Base-by-base conservation (phyloP, 2,888 invertebrate species). In the Zygaena filipendulae region DNA sequence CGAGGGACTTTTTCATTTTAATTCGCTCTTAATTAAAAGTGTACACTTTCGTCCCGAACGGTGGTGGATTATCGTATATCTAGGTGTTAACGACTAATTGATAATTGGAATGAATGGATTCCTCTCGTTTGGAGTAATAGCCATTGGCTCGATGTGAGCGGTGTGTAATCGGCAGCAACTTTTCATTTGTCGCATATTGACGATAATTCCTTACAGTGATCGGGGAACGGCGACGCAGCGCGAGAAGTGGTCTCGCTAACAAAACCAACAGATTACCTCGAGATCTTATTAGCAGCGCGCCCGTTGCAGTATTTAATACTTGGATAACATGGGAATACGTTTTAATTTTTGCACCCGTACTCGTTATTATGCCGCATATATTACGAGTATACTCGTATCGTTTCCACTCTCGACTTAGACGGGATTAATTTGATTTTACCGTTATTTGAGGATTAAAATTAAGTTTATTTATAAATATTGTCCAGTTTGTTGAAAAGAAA, bases 71-170 rank as follows among this genome's bases (percentile, higher is more conserved):
- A 71, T 71, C 69, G 51, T 35, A 39, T 43, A 51, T 56, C 55
- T 61, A 64, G 66, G 70, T 67, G 74, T 69, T 64, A 56, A 63
- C 53, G 52, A 59, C 69, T 70, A 69, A 75, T 69, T 72, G 69
- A 69, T 71, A 64, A 64, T 64, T 53, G 55, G 56, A 48, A 52
- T 52, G 43, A 68, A 71, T 69, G 59, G 45, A 55, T 50, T 53
- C 49, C 53, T 58, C 56, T 54, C 48, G 41, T 39, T 35, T 39
- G 42, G 49, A 53, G 59, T 64, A 68, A 64, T 63, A 68, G 63
- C 56, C 43, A 39, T 39, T 47, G 40, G 47, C 47, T 45, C 48
- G 56, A 48, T 61, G 61, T 62, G 59, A 62, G 62, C 52, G 64
- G 38, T 32, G 45, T 52, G 51, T 68, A 69, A 75, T 72, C 71